Percentiles rank a stretch among this genome's conserved stretches.
Evolutionary conservation across 2,797 vertebrate species (phyloP).

Genomic region (Parambassis ranga): DNA sequence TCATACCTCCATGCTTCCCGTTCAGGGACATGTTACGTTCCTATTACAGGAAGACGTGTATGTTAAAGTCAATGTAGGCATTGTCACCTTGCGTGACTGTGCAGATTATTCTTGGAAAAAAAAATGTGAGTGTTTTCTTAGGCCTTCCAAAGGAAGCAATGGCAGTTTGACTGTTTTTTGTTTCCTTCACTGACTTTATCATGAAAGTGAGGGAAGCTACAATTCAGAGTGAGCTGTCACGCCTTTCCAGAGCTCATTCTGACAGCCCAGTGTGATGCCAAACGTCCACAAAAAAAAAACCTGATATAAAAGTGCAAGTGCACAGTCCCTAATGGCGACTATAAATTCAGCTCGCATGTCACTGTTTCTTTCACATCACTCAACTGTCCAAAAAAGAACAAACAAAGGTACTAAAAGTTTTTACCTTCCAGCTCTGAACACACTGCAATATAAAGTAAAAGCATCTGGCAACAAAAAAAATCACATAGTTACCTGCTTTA

Average conservation of each 20-base stretch:
- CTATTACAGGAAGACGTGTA: background rate
- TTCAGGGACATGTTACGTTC: too few relatives aligned
- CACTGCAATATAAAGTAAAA: too few relatives aligned
- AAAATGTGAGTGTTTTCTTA: background rate
- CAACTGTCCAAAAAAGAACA: too few relatives aligned
- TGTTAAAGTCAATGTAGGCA: background rate
- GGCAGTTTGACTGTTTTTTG: background rate
- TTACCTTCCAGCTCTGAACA: too few relatives aligned
- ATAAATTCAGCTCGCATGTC: too few relatives aligned
- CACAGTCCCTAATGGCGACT: too few relatives aligned
- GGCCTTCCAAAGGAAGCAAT: slow-evolving; percentile 5
- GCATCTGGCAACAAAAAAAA: too few relatives aligned
- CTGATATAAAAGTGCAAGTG: too few relatives aligned
- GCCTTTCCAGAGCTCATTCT: background rate
- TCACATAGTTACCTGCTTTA: too few relatives aligned
- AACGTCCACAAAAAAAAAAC: too few relatives aligned
- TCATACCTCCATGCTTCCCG: background rate
- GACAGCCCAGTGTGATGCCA: background rate
- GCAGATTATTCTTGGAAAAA: background rate
- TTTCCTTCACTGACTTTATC: slow-evolving; percentile 7
- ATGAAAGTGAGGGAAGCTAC: background rate
- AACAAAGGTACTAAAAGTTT: too few relatives aligned
- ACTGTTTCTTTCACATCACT: too few relatives aligned
- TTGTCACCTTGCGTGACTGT: background rate
- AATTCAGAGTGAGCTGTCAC: slow-evolving; percentile 7